These are phyloP conservation scores for Syngnathus rostellatus DNA, from an alignment of 2,797 vertebrate species.

Conservation along the genomic window DNA sequence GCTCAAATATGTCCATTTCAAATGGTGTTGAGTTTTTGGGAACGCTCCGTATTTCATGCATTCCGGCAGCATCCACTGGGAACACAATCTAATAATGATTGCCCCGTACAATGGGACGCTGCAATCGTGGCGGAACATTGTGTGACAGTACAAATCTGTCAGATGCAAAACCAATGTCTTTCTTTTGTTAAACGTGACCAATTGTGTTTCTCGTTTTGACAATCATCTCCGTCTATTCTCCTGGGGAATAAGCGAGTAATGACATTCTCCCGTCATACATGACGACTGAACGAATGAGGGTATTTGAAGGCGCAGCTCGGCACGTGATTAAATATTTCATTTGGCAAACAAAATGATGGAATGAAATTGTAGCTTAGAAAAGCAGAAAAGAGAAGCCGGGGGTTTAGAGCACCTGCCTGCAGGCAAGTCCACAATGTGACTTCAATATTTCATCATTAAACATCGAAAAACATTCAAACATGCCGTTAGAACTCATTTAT, in stretches of 20 bases:
- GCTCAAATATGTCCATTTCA: neutral
- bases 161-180: neutral
- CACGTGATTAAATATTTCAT: slow-evolving; percentile 34
- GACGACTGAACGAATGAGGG: slow-evolving; percentile 17
- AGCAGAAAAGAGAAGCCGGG: slow-evolving; percentile 9
- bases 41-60: neutral
- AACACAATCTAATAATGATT: neutral
- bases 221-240: slow-evolving; percentile 5
- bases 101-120: neutral
- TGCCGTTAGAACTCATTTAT: slow-evolving; percentile 10
- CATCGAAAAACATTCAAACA: slow-evolving; percentile 13
- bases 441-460: slow-evolving; percentile 18
- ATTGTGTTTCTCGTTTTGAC: neutral
- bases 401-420: slow-evolving; percentile 17
- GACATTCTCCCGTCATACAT: slow-evolving; percentile 10
- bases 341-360: slow-evolving; percentile 16
- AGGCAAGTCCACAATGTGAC: slow-evolving; percentile 26
- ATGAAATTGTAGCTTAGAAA: slow-evolving; percentile 14
- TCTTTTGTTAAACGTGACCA: neutral
- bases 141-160: neutral
- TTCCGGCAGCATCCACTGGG: neutral
- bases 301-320: slow-evolving; percentile 20
- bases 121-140: neutral
- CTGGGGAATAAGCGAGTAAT: neutral
- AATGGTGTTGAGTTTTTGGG: neutral